Base-by-base conservation (phyloP, 2,797 vertebrate genomes). In the Rhinichthys osculus region DNA sequence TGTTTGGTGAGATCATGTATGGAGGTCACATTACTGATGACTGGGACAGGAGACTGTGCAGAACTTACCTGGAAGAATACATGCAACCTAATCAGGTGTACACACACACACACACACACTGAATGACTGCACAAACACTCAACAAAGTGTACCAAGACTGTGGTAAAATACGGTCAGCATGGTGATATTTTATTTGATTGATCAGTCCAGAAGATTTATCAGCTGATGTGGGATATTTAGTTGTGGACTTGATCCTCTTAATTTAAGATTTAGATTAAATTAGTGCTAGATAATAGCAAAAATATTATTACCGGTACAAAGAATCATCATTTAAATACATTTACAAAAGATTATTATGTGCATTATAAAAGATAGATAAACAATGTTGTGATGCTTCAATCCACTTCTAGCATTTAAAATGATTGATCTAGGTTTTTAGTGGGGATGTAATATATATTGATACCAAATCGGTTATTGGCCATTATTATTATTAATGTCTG, bases 1-100 rank as follows among this genome's bases (percentile, higher is more conserved):
- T 97, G 85, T 96, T 96, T 93, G 96, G 94, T 30, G 95, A 96
- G 90, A 95, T 96, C 87, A 95, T 96, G 96, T 95, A 94, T 5
- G 95, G 96, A 52, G 94, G 94, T 89, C 95, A 95, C 86, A 96
- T 96, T 87, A 95, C 95, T 7, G 94, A 96, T 27, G 95, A 96
- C 92, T 95, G 95, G 93, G 95, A 95, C 92, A 92, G 96, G 80
- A 92, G 95, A 67, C 94, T 97, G 40, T 97, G 96, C 88, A 92
- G 93, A 42, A 96, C 95, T 0, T 96, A 97, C 89, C 86, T 96
- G 72, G 94, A 95, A 81, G 95, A 96, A 89, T 96, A 96, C 92
- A 96, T 97, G 95, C 96, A 97, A 88, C 93, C 95, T 74, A 93
- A 95, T 89, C 93, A 93, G 91, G 94, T 93, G 71, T 21, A 10